Evolutionary conservation across 2,797 vertebrate species (phyloP), one percentile per base, ranked within the genome.

Genomic region (Poecilia picta): DNA sequence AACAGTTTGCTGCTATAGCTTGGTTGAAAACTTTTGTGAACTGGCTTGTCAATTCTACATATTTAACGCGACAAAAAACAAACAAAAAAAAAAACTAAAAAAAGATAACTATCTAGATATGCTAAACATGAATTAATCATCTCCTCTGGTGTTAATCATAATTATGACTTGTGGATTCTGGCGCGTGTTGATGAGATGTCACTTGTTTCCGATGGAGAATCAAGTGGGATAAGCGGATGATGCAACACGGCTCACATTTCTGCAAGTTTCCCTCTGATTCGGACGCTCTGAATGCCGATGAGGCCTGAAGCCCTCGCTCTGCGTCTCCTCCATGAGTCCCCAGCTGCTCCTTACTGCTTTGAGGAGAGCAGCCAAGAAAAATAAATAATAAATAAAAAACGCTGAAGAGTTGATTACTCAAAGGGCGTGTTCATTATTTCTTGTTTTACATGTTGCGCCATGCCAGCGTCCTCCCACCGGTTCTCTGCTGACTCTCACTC

Each of bases 391-490:
- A 41, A 46, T 33, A 18, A 47, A 49, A 59, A 53, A 72, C 41
- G 45, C 6, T 41, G 39, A 57, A 53, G 49, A 39, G 71, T 36
- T 46, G 33, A 41, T 64, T 20, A 43, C 36, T 57, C 55, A 13
- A 23, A 33, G 13, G 25, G 33, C 46, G 20, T 12, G n/a, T 72
- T 45, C 16, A 46, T 77, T 45, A 43, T 71, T 39, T 16, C 33
- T 33, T 76, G 39, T 49, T 49, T 72, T 46, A 39, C 31, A 25
- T 46, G 45, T 39, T 3, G 51, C 0, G 18, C 46, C 45, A 46
- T 73, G 71, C 53, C 72, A 77, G 46, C 25, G 16, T 81, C 25
- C 57, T 51, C 28, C 82, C 72, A 68, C 75, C 16, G 72, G 36
- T 43, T 82, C 75, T 71, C 49, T 82, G 53, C 23, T 8, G 20